Evolutionary conservation across 2,113 vertebrate species (phyloP).

Genomic region (Nerophis ophidion): DNA sequence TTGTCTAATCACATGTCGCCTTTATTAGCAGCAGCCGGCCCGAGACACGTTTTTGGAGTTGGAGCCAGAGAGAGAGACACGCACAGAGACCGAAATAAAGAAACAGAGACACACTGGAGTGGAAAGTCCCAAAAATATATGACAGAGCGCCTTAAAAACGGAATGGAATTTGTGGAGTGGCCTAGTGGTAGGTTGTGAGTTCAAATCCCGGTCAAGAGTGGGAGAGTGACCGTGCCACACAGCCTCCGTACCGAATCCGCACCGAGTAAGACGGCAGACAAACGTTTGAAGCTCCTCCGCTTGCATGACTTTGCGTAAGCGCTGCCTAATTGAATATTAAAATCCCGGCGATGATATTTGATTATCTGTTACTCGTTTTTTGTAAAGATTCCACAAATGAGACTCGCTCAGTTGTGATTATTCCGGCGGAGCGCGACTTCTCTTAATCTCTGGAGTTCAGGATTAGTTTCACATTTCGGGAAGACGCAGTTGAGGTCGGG

Average conservation of each 20-base stretch:
- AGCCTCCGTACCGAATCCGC: too few species aligned
- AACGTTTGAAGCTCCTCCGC: neutral
- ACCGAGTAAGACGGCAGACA: neutral
- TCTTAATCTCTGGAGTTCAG: conserved; percentile 73
- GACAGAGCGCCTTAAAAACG: too few species aligned
- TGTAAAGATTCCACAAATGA: conserved; percentile 76
- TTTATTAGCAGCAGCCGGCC: too few species aligned
- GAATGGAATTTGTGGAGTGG: too few species aligned
- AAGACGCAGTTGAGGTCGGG: conserved; percentile 53
- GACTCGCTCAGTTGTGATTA: conserved; percentile 70
- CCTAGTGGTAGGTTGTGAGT: too few species aligned
- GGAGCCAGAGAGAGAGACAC: too few species aligned
- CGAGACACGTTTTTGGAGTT: too few species aligned
- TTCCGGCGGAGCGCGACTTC: conserved; percentile 60
- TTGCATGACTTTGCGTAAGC: conserved; percentile 67
- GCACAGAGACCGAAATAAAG: too few species aligned
- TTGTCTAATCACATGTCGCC: too few species aligned
- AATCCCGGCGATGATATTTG: conserved; percentile 71
- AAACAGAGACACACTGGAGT: too few species aligned
- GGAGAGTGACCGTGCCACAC: neutral
- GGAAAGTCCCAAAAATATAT: too few species aligned
- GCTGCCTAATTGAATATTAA: conserved; percentile 75
- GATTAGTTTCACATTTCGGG: conserved; percentile 71
- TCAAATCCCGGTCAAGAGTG: too few species aligned
- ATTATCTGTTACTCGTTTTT: conserved; percentile 78